Conservation (phyloP, 1,140 invertebrate genomes). For the Scaptomyza hsui region DNA sequence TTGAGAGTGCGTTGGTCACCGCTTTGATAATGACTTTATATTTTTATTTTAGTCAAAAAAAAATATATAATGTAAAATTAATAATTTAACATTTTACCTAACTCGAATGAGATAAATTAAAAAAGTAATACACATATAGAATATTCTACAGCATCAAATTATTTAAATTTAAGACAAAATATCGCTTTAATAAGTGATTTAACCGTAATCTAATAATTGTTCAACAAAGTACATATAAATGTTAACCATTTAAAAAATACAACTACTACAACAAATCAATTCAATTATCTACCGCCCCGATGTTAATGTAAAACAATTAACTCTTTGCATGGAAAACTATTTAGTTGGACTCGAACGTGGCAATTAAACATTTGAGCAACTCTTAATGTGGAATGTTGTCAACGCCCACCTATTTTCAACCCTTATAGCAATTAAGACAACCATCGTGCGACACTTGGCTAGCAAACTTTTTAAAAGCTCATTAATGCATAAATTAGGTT, state of each 20-base stretch:
- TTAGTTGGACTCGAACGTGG: conserved; percentile 22
- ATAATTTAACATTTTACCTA: too few relatives aligned
- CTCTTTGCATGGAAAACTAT: not conserved
- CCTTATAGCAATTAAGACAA: conserved; percentile 34
- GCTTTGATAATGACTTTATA: too few relatives aligned
- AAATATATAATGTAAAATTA: too few relatives aligned
- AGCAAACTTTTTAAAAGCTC: conserved; percentile 78
- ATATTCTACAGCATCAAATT: too few relatives aligned
- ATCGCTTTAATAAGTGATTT: too few relatives aligned
- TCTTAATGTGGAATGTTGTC: conserved; percentile 9
- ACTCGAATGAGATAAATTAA: too few relatives aligned
- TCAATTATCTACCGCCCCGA: not conserved
- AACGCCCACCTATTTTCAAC: conserved; percentile 22
- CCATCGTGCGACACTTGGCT: conserved; percentile 32
- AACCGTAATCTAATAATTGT: too few relatives aligned
- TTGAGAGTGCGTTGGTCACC: too few relatives aligned
- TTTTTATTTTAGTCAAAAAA: too few relatives aligned
- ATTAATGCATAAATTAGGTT: conserved; percentile 75
- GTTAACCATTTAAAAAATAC: not conserved
- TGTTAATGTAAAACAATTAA: not conserved
- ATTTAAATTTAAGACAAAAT: too few relatives aligned
- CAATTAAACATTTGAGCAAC: conserved; percentile 59
- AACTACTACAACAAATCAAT: not conserved
- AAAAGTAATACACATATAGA: too few relatives aligned
- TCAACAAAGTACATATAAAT: too few relatives aligned